A percentile compares a stretch with the other conserved stretches of the same genome.
These are phyloP conservation scores for Onychomys arenicola DNA, from an alignment of 2,797 vertebrate genomes.

Conservation along the genomic window DNA sequence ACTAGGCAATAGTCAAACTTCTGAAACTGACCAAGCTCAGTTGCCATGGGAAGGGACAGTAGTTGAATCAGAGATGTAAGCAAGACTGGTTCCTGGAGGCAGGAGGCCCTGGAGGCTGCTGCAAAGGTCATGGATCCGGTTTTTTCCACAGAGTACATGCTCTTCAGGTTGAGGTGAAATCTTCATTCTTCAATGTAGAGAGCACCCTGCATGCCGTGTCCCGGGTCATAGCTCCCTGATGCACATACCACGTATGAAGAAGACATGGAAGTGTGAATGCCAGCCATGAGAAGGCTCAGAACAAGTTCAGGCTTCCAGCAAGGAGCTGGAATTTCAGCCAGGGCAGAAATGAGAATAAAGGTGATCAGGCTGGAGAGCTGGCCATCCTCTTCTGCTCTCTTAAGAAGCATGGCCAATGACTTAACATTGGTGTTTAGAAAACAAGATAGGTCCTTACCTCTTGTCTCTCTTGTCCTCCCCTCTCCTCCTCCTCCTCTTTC, in stretches of 20 bases:
- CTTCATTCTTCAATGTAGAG: neutral
- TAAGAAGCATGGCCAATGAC: neutral
- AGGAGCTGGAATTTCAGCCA: neutral
- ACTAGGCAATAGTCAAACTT: neutral
- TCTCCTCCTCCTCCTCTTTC: neutral
- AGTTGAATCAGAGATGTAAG: neutral
- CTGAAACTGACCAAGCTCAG: neutral
- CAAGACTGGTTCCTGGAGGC: neutral
- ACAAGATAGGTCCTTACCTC: neutral
- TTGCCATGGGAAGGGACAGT: neutral
- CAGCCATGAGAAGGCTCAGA: neutral
- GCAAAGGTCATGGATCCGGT: rapidly evolving
- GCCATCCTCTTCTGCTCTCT: neutral
- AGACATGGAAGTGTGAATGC: neutral
- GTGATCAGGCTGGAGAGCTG: neutral
- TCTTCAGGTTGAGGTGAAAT: neutral
- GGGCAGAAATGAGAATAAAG: neutral
- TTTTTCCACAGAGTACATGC: neutral
- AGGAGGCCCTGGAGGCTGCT: neutral
- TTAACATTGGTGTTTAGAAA: neutral
- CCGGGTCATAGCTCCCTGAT: neutral
- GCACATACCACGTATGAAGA: rapidly evolving
- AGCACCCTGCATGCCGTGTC: neutral
- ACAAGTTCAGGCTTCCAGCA: neutral
- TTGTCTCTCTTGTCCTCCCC: too few species aligned